These are phyloP conservation scores for Mastomys natalensis DNA, from an alignment of 2,113 vertebrate genomes.

Conservation along the genomic window DNA sequence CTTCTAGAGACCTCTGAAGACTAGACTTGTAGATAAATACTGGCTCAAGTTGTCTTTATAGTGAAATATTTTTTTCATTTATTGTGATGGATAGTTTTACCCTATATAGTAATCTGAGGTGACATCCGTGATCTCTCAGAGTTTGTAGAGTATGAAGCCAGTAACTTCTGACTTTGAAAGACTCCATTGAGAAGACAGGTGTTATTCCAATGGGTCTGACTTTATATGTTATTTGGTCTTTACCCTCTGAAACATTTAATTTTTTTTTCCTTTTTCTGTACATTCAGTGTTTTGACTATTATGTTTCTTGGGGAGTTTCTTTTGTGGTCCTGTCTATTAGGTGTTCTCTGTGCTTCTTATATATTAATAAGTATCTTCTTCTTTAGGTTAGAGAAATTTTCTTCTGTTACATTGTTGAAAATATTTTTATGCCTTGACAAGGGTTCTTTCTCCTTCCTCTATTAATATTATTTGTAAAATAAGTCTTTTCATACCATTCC, in stretches of 20 bases:
- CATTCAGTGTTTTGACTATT: neutral
- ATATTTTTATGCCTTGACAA: neutral
- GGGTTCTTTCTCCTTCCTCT: neutral
- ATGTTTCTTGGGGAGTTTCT: neutral
- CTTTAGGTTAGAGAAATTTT: neutral
- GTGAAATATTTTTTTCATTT: neutral
- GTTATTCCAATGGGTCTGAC: neutral
- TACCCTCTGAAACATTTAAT: neutral
- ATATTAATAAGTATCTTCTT: neutral
- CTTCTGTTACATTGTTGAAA: neutral
- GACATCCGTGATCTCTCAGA: neutral
- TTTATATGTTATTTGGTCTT: neutral
- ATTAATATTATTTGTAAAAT: neutral
- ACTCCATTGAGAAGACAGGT: neutral
- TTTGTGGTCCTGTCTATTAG: neutral
- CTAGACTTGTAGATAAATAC: neutral
- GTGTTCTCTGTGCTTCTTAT: neutral
- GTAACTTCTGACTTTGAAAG: neutral
- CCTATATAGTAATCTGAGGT: neutral
- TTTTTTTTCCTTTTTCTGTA: neutral
- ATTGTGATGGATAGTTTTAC: neutral
- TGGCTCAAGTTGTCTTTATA: neutral
- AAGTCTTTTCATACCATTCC: neutral
- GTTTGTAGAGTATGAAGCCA: neutral
- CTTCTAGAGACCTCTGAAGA: neutral